Evolutionary conservation across 2,113 vertebrate genomes (phyloP), one percentile per base, ranked within the genome.

Genomic region (Poicephalus meyeri): DNA sequence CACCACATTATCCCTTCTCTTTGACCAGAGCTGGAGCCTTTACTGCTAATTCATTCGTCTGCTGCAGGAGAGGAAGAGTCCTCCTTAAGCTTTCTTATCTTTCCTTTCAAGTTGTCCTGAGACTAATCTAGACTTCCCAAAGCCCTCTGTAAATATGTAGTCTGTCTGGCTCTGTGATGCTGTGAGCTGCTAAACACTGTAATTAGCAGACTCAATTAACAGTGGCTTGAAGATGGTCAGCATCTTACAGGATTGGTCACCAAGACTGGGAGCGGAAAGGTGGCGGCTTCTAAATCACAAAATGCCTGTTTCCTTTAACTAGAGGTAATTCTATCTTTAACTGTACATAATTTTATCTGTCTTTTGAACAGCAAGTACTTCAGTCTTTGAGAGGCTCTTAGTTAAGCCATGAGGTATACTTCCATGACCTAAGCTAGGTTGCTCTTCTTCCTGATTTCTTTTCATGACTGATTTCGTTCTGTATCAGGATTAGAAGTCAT

Each of bases 21-120:
- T 95, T 96, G 88, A 94, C 93, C 73, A 91, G 83, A 63, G 77
- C 91, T 95, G 96, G 92, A 97, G 93, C 89, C 95, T 94, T 87
- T 39, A 10, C 56, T 79, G 47, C 80, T 95, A 49, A 95, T 93
- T 91, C 95, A 92, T 93, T 96, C 0, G 28, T 94, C 96, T 92
- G 91, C 61, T 65, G 49, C 58, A 80, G 65, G 61, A 96, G 92
- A 92, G 44, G 80, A 92, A 91, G 91, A 60, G 86, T 93, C 61
- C n/a, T 83, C 84, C 84, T 86, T 93, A 95, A 95, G 88, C 93
- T 95, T 81, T 70, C 91, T 97, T 96, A 96, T 97, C 96, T 94
- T 80, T 85, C 56, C 72, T 96, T 96, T 95, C 83, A 96, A 91
- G 92, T 89, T 71, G 56, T 86, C 53, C 83, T 29, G 69, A 71